These are phyloP conservation scores for Catamblyrhynchus diadema DNA, from an alignment of 2,797 vertebrate genomes.

Conservation along the genomic window DNA sequence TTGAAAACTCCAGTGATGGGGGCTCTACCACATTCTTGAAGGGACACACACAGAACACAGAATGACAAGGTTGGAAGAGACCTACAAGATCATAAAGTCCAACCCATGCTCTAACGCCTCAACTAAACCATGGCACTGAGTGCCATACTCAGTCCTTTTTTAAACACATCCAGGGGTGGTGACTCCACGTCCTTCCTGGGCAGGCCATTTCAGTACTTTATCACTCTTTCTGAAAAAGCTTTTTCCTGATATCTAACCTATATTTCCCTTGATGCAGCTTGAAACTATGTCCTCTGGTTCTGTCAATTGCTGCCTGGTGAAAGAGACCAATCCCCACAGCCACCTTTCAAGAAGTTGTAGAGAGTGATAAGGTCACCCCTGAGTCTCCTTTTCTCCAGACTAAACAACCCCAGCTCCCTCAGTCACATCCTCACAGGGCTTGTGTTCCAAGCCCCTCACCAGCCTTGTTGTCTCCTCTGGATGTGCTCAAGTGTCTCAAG, in stretches of 20 bases:
- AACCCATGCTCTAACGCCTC: neutral
- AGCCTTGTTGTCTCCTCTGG: neutral
- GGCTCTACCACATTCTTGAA: neutral
- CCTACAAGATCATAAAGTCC: neutral
- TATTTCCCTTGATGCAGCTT: neutral
- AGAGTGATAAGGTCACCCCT: neutral
- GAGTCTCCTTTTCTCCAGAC: neutral
- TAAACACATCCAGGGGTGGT: neutral
- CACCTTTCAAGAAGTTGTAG: neutral
- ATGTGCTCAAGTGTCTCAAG: fast-evolving
- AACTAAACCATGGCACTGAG: neutral
- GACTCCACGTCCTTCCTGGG: neutral
- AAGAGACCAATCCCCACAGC: neutral
- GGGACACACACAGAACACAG: neutral
- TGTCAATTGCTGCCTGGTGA: neutral
- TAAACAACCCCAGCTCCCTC: neutral
- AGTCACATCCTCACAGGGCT: neutral
- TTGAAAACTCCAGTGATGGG: neutral
- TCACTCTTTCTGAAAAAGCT: neutral
- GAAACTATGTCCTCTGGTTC: neutral
- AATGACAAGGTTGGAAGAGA: neutral
- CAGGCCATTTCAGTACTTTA: neutral
- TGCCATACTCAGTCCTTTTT: neutral
- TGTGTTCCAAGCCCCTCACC: neutral
- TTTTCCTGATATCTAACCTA: neutral